Conservation (phyloP, 1,140 invertebrate species). For the Cyrtorhinus lividipennis region DNA sequence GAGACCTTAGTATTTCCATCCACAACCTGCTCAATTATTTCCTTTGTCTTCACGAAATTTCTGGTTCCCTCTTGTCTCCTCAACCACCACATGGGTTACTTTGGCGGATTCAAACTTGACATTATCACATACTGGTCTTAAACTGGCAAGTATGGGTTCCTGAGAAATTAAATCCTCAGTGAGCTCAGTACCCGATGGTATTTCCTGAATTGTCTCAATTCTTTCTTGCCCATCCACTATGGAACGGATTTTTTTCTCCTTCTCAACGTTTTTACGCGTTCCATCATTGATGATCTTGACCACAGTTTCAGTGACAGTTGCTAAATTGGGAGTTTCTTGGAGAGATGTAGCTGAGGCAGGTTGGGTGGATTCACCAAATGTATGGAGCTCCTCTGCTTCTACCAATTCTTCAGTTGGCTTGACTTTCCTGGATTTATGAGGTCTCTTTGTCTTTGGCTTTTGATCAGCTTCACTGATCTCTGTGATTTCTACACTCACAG, state of each 20-base stretch:
- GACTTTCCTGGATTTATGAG: no score
- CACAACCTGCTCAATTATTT: slow-evolving; percentile 16
- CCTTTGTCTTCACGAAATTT: slow-evolving; percentile 9
- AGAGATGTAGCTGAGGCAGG: no score
- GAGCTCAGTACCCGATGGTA: slow-evolving; percentile 11
- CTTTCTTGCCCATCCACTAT: slow-evolving; percentile 18
- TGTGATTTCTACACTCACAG: slow-evolving; percentile 18
- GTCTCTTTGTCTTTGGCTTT: neutral
- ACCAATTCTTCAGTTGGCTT: no score
- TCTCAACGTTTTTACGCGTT: neutral
- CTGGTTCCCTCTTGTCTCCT: neutral
- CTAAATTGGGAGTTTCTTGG: no score
- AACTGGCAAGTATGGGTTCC: neutral
- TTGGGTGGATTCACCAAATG: no score
- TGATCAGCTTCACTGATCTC: neutral
- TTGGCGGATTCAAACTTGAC: neutral
- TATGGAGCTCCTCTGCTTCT: no score
- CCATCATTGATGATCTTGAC: no score
- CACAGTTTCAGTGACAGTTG: no score
- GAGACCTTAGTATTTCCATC: slow-evolving; percentile 19
- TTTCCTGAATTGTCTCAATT: slow-evolving; percentile 26
- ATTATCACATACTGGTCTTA: neutral
- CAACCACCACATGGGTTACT: neutral
- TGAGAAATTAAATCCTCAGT: slow-evolving; percentile 5
- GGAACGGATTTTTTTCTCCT: neutral